These are phyloP conservation scores for Stenodema calcarata DNA, from an alignment of 2,888 invertebrate genomes.

Conservation along the genomic window DNA sequence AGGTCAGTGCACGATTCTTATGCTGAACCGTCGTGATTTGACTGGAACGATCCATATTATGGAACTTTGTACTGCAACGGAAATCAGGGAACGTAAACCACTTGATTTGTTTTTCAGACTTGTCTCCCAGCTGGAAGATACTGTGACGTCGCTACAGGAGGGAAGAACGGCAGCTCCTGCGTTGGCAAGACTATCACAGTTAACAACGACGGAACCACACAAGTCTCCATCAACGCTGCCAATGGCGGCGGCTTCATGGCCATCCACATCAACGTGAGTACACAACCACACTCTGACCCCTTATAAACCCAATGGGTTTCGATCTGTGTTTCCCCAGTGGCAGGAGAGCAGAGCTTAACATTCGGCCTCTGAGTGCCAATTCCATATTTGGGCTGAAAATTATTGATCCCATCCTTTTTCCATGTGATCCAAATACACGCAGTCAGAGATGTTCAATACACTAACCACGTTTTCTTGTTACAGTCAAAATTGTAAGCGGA, in stretches of 20 bases:
- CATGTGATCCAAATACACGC: too few relatives aligned
- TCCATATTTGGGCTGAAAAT: too few relatives aligned
- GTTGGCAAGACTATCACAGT: slow-evolving; percentile 72
- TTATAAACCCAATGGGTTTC: too few relatives aligned
- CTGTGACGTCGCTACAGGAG: slow-evolving; percentile 84
- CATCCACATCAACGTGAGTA: slow-evolving; percentile 66
- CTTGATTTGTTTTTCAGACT: slow-evolving; percentile 62
- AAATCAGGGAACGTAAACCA: too few relatives aligned
- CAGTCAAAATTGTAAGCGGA: too few relatives aligned
- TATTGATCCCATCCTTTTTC: too few relatives aligned
- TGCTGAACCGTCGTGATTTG: too few relatives aligned
- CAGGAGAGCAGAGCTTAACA: too few relatives aligned
- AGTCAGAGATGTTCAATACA: background rate
- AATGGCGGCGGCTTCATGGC: slow-evolving; percentile 76
- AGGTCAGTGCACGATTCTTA: slow-evolving; percentile 63
- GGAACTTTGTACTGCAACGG: too few relatives aligned
- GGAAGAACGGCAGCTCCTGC: slow-evolving; percentile 66
- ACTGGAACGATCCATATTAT: background rate
- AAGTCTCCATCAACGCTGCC: slow-evolving; percentile 66
- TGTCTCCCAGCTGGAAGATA: slow-evolving; percentile 78
- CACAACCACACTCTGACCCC: background rate
- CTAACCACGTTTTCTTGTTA: too few relatives aligned
- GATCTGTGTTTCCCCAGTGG: too few relatives aligned
- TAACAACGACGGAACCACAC: slow-evolving; percentile 67
- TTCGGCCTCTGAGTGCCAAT: too few relatives aligned